Conservation (phyloP, 2,888 invertebrate species). For the Gonocerus acuteangulatus region DNA sequence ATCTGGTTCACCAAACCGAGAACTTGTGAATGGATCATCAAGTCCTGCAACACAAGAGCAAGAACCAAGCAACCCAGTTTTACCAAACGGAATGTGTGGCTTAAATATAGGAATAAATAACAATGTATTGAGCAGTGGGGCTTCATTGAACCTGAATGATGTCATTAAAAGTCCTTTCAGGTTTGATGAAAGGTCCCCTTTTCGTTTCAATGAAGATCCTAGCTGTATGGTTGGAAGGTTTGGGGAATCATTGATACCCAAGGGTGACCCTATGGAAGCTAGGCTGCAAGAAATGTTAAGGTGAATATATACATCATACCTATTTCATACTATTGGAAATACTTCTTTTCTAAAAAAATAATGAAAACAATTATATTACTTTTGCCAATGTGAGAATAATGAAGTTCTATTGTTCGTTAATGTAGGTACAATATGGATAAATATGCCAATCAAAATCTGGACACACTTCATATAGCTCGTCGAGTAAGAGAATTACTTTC, state of each 20-base stretch:
- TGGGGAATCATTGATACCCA: constrained; percentile 84
- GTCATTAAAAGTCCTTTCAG: constrained; percentile 61
- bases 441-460: constrained; percentile 85
- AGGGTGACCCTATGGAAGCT: constrained; percentile 90
- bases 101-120: constrained; percentile 38
- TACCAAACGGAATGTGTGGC: constrained; percentile 44
- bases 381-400: no score
- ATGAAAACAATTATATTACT: no score
- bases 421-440: constrained; percentile 81
- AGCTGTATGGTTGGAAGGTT: constrained; percentile 75
- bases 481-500: constrained; percentile 88
- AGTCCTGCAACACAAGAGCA: constrained; percentile 32
- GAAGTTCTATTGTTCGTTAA: no score
- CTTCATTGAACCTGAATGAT: constrained; percentile 42
- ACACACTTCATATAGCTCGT: constrained; percentile 89
- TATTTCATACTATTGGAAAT: not conserved
- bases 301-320: constrained; percentile 28
- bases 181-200: constrained; percentile 71
- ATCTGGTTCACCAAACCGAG: constrained; percentile 37
- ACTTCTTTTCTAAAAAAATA: no score
- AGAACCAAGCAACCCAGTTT: constrained; percentile 45
- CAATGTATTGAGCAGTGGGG: constrained; percentile 41
- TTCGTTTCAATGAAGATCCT: constrained; percentile 78
- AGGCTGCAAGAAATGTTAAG: constrained; percentile 85
- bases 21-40: constrained; percentile 43